Evolutionary conservation across 1,140 invertebrate genomes (phyloP), one percentile per base, ranked within the genome.

Genomic region (Melipona quadrifasciata): DNA sequence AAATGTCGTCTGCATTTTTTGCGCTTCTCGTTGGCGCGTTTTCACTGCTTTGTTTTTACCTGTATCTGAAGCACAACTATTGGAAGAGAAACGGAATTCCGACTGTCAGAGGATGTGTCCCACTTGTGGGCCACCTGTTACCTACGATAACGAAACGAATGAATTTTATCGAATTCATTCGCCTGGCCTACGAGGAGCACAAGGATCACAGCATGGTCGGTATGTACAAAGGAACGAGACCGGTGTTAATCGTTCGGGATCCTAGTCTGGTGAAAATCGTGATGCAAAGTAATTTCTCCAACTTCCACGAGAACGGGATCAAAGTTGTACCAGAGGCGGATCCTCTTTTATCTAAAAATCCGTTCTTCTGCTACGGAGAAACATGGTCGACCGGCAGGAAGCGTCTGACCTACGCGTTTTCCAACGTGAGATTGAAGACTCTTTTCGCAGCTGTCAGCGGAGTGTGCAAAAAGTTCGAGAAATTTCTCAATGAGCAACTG

Each of bases 71-170:
- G 12, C 90, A 89, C 71, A 88, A 90, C 55, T 94, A 95, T 82
- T 96, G 95, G 95, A 78, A 91, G 53, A 89, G 93, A 4, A 90
- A 89, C 81, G 93, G 94, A 11, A 92, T 96, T 0, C 93, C 93
- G 71, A 92, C 92, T 55, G 80, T 92, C 2, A 90, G 89, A 17
- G 86, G 86, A 76, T 70, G 75, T 5, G 1, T 88, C 1, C 91
- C 91, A 1, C 78, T 89, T 12, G 57, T 94, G 8, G 93, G 93
- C 14, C 92, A 94, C 67, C 47, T 91, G 5, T 61, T 77, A 14
- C 79, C 89, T 0, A 24, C 91, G 17, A 19, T 92, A 0, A 55
- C 72, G 0, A 6, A 87, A 14, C 85, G 64, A n/a, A 74, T 51
- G 17, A 90, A 73, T 27, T 27, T 92, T n/a, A n/a, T n/a, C 0